Base-by-base conservation (phyloP, 1,140 invertebrate species). In the Saccostrea cuccullata region DNA sequence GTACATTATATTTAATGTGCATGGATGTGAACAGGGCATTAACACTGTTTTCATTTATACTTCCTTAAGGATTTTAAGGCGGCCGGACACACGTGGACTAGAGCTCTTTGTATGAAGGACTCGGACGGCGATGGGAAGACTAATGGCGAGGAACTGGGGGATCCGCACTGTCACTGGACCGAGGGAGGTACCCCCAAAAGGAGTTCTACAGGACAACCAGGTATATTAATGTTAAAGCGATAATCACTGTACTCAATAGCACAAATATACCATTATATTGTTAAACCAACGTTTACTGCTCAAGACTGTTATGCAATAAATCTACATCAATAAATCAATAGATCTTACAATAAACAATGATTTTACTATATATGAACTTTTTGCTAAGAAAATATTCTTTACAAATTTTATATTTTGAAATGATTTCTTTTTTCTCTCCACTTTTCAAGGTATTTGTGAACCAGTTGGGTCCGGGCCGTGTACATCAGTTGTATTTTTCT, bases 91-190 rank as follows among this genome's bases (percentile, higher is more conserved):
- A 83, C n/a, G 15, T 91, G 91, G 91, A 88, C 83, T 17, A 9
- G 26, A 30, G 83, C 17, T 9, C 86, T 91, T 8, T 91, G 91
- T 84, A 55, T 30, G 13, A 77, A 55, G 30, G 91, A 91, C 73
- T 89, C 88, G 4, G 91, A 91, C 58, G 84, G 82, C 20, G 91
- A 91, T 60, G 91, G 91, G 0, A 70, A 20, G 23, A 84, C 90
- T 4, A 91, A 91, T 84, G 91, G 91, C 1, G 56, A 84, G 82
- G 90, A 91, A 77, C 82, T 91, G 12, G 90, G 90, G 20, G 90
- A 91, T 55, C 90, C 91, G 5, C 40, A 91, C 73, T 91, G 91
- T 55, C 60, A 26, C 15, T 91, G 90, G 90, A 17, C 26, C 0
- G 23, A 5, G 5, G 90, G 90, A 26, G 47, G 40, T 17, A 60